Evolutionary conservation across 2,888 invertebrate species (phyloP), one percentile per base, ranked within the genome.

Genomic region (Uloborus plumipes): DNA sequence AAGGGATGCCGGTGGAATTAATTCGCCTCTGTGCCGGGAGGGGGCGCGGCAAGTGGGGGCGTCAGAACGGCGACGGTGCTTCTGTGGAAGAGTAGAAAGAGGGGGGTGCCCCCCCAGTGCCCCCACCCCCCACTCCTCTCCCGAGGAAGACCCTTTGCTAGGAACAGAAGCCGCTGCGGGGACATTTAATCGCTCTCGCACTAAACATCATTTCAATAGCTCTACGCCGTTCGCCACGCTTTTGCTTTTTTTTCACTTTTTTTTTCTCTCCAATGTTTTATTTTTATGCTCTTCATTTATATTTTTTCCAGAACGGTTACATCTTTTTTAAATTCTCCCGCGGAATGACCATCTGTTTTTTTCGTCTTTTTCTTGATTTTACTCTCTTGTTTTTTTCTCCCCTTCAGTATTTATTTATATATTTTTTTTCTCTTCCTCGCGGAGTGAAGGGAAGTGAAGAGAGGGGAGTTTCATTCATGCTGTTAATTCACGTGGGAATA

Each of bases 171-270:
- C 69, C 64, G 74, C 80, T 69, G 74, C 59, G 80, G 80, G 73
- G 80, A 81, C 80, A 73, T 81, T 81, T 81, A 81, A 81, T 81
- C 80, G 80, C 74, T 74, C 80, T 74, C 73, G 74, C 80, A 74
- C 80, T 81, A 81, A 81, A 81, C 80, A 81, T 81, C 80, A 81
- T 81, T 81, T 81, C 80, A 81, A 81, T 81, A 81, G 80, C 80
- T 81, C 49, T 70, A 58, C 39, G 80, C 80, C 64, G 64, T 70
- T 75, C 74, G 74, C 74, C 59, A 64, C 74, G 59, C 70, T 70
- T 64, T 31, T 58, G 31, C 22, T 61, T 64, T 80, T 64, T 55
- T 26, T 77, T 62, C 58, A 47, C 15, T 61, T 59, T 62, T 80
- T 18, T 31, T 65, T 61, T 71, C 71, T 62, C 49, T 22, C 14